Evolutionary conservation across 2,888 invertebrate species (phyloP).

Genomic region (Phortica okadai): DNA sequence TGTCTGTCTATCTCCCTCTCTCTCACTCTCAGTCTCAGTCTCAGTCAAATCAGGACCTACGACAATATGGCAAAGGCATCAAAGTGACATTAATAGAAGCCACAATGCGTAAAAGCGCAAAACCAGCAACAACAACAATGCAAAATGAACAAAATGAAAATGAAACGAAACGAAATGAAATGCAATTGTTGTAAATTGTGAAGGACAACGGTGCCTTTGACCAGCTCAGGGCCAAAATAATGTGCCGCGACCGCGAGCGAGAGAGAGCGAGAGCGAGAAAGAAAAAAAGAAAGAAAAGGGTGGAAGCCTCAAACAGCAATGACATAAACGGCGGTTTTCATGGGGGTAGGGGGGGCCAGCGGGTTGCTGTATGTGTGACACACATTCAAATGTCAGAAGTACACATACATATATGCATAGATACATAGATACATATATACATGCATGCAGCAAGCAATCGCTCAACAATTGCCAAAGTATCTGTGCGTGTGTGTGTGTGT

Average conservation of each 20-base stretch:
- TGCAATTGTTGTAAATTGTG: not conserved
- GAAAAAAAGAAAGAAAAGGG: not conserved
- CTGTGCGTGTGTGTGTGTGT: not conserved
- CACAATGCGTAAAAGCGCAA: not conserved
- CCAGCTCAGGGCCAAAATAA: not conserved
- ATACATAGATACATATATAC: not conserved
- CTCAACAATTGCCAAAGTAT: not conserved
- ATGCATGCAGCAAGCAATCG: not conserved
- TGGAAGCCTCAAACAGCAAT: no score
- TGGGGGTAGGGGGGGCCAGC: not conserved
- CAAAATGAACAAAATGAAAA: not conserved
- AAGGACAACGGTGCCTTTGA: constrained; percentile 12
- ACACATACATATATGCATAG: not conserved
- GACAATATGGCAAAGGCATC: not conserved
- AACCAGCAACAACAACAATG: not conserved
- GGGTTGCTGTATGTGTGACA: not conserved
- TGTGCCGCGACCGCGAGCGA: not conserved
- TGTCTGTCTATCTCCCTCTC: not conserved
- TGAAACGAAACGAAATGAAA: not conserved
- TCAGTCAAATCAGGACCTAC: not conserved
- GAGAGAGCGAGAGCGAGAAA: not conserved
- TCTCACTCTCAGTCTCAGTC: not conserved
- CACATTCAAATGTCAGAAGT: constrained; percentile 3
- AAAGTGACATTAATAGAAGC: not conserved
- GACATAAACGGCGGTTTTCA: no score